Conservation (phyloP, 2,888 invertebrate species). For the Xiphydria camelus region DNA sequence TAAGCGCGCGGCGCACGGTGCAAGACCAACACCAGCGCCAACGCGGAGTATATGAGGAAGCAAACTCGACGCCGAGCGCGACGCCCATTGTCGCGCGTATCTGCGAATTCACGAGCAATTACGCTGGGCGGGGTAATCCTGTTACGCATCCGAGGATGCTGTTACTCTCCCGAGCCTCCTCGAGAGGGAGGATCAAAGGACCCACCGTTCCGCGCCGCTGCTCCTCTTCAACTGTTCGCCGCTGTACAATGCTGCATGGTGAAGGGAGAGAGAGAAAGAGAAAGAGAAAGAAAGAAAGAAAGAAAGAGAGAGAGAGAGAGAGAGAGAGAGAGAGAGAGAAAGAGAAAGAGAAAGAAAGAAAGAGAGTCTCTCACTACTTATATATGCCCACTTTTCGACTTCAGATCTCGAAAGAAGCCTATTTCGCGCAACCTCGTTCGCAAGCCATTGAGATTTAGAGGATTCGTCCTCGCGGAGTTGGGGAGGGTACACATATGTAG, state of each 20-base stretch:
- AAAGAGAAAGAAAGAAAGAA: constrained; percentile 7
- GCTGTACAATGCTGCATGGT: neutral
- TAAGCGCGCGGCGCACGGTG: neutral
- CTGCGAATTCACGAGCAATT: constrained; percentile 56
- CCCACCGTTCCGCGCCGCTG: constrained; percentile 43
- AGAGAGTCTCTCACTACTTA: too few relatives aligned
- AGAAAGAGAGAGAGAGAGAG: constrained; percentile 8
- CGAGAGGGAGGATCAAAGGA: constrained; percentile 55
- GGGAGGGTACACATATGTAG: too few relatives aligned
- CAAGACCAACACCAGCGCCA: too few relatives aligned
- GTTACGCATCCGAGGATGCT: constrained; percentile 43
- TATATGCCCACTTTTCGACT: neutral
- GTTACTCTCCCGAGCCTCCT: too few relatives aligned
- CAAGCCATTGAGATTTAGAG: too few relatives aligned
- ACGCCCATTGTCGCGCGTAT: constrained; percentile 25
- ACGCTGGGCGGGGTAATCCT: constrained; percentile 56
- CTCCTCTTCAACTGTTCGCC: constrained; percentile 28
- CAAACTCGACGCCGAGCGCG: too few relatives aligned
- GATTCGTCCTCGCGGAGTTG: too few relatives aligned
- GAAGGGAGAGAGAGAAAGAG: neutral
- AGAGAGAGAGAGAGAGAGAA: constrained; percentile 6
- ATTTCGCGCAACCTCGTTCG: too few relatives aligned
- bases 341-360: neutral
- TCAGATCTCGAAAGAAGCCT: too few relatives aligned
- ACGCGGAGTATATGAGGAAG: too few relatives aligned